phyloP scores from a whole-genome alignment of 2,888 invertebrate species.

The Cheilosia impressa region DNA sequence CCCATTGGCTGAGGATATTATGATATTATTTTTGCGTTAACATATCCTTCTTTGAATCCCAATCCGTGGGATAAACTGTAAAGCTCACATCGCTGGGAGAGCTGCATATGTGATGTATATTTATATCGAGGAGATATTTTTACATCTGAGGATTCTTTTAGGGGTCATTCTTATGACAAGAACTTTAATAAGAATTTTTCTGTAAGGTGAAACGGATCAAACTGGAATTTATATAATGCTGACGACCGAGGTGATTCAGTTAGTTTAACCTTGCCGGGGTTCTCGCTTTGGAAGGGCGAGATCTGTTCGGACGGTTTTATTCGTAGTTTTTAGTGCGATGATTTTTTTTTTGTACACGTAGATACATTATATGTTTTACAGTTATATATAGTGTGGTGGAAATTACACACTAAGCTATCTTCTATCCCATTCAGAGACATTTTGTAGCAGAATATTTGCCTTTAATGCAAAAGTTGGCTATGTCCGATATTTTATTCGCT shows the following conservation, averaged over 20 bases:
- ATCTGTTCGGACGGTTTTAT: not conserved
- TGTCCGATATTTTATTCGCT: no score
- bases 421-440: no score
- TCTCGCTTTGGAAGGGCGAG: not conserved
- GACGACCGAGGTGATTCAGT: no score
- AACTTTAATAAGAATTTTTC: conserved; percentile 23
- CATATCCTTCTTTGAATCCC: conserved; percentile 33
- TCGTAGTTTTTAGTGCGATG: no score
- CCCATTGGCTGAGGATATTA: conserved; percentile 39
- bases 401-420: no score
- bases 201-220: not conserved
- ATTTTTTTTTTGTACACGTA: no score
- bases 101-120: not conserved
- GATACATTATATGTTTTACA: no score
- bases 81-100: conserved; percentile 28
- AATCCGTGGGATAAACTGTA: conserved; percentile 43
- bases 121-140: not conserved
- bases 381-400: no score
- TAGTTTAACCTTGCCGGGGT: no score
- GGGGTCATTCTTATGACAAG: conserved; percentile 33
- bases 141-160: conserved; percentile 6
- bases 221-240: not conserved
- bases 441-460: no score
- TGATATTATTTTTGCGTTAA: conserved; percentile 51
- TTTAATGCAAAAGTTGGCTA: no score